Percentiles rank a stretch among this genome's conserved stretches.
Evolutionary conservation across 1,140 invertebrate genomes (phyloP).

Genomic region (Rhopalosiphum padi): DNA sequence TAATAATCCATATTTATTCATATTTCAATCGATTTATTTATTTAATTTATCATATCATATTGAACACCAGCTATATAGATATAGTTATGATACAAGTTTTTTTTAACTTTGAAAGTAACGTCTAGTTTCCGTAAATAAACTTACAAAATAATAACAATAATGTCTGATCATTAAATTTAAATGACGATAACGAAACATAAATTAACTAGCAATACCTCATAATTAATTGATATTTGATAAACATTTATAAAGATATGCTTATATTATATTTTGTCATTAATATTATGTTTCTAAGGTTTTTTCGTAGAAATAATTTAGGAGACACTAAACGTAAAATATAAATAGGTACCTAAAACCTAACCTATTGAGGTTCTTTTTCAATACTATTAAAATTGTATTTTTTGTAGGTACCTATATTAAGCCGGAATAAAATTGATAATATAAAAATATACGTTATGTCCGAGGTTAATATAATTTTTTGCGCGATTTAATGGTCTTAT

Average conservation of each 20-base stretch:
- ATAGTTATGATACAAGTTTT: neutral
- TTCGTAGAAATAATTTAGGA: neutral
- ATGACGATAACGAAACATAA: neutral
- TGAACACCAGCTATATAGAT: neutral
- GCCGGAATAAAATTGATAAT: neutral
- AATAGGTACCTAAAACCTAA: too few species aligned
- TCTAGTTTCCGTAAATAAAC: neutral
- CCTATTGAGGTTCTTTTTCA: neutral
- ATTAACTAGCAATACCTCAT: neutral
- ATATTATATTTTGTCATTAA: neutral
- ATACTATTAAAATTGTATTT: neutral
- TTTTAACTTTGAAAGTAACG: neutral
- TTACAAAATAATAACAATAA: neutral
- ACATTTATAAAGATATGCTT: neutral
- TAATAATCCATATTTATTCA: neutral
- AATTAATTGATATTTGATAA: neutral
- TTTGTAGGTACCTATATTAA: neutral
- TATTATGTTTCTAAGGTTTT: neutral
- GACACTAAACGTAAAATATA: too few species aligned
- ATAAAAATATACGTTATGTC: neutral
- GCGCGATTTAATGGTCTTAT: neutral
- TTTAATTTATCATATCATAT: neutral
- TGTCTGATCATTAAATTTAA: neutral
- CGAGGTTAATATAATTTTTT: neutral
- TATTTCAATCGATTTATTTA: neutral